Conservation (phyloP, 2,113 vertebrate species). For the Addax nasomaculatus region DNA sequence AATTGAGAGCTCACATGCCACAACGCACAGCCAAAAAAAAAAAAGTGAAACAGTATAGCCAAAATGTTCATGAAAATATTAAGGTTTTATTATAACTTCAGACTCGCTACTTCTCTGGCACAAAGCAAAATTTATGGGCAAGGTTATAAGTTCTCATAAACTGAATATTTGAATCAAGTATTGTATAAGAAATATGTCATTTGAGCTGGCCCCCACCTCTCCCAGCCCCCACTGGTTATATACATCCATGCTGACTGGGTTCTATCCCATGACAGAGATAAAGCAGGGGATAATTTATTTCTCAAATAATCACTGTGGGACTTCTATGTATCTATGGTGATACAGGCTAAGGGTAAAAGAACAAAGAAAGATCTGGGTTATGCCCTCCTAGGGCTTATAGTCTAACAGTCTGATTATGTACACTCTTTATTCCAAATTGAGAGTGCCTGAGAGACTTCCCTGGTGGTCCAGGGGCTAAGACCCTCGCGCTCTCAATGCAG, state of each 20-base stretch:
- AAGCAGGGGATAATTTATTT: not conserved
- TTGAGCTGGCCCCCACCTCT: not conserved
- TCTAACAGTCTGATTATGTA: rapidly evolving
- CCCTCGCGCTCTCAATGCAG: not conserved
- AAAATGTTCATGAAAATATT: not conserved
- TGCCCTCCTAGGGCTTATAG: not conserved
- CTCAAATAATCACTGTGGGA: not conserved
- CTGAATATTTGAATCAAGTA: not conserved
- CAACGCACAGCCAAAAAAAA: not conserved
- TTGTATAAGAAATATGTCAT: not conserved
- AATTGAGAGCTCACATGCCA: not conserved
- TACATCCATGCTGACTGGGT: rapidly evolving
- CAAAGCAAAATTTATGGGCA: not conserved
- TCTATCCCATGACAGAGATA: too few relatives aligned
- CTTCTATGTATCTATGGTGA: rapidly evolving
- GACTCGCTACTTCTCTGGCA: not conserved
- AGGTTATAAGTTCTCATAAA: not conserved
- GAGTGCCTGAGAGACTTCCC: not conserved
- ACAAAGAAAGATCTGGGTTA: not conserved
- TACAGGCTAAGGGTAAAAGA: rapidly evolving
- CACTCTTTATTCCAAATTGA: not conserved
- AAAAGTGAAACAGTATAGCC: not conserved
- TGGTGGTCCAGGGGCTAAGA: not conserved
- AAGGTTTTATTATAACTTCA: not conserved
- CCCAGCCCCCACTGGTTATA: not conserved